A percentile compares a stretch with the other conserved stretches of the same genome.
These are phyloP conservation scores for Heteronetta atricapilla DNA, from an alignment of 2,113 vertebrate species.

Conservation along the genomic window DNA sequence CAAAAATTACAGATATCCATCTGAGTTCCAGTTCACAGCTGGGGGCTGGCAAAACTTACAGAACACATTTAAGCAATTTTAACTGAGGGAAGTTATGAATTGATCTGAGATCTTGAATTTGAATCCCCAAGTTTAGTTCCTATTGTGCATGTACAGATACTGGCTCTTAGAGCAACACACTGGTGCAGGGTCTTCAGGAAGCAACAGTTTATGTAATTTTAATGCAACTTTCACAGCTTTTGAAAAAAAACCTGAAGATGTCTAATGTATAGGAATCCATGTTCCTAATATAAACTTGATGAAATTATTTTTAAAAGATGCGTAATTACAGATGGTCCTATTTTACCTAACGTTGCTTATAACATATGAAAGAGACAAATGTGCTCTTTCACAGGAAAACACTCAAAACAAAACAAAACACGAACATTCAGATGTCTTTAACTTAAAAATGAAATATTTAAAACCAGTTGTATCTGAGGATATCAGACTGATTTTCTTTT, in stretches of 20 bases:
- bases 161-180: background rate
- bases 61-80: background rate
- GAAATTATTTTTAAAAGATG: background rate
- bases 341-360: background rate
- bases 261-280: background rate
- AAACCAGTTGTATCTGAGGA: background rate
- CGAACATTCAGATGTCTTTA: background rate
- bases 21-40: background rate
- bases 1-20: background rate
- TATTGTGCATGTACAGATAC: background rate
- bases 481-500: background rate
- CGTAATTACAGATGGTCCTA: background rate
- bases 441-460: background rate
- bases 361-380: background rate
- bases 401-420: background rate
- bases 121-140: background rate
- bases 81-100: background rate
- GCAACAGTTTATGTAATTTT: background rate
- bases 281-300: background rate
- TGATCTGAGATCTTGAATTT: background rate
- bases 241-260: background rate
- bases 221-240: background rate
- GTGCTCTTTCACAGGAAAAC: background rate
- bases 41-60: background rate
- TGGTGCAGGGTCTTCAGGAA: background rate